phyloP scores from a whole-genome alignment of 2,888 invertebrate species.

The Tetramorium bicarinatum region DNA sequence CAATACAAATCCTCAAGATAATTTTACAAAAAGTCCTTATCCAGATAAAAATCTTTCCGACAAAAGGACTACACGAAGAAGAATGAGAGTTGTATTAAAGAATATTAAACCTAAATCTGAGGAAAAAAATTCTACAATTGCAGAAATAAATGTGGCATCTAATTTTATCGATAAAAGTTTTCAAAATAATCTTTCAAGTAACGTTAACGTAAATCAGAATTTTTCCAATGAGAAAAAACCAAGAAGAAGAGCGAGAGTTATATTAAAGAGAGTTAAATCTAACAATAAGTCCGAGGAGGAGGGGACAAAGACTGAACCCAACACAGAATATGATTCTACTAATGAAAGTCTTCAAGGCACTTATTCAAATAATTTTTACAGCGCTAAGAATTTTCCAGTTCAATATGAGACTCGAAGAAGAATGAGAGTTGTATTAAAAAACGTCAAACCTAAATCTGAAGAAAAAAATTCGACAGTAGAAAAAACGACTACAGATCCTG shows the following conservation, averaged over 20 bases:
- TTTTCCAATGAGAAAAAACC: background rate
- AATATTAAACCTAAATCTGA: conserved; percentile 1
- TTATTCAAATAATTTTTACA: conserved; percentile 19
- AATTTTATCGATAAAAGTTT: background rate
- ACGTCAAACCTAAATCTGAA: conserved; percentile 17
- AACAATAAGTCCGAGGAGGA: background rate
- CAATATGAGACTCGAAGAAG: background rate
- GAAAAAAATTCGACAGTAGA: background rate
- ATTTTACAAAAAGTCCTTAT: background rate
- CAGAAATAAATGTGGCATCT: background rate
- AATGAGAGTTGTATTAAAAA: conserved; percentile 36
- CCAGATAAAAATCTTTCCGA: background rate
- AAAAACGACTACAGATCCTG: background rate
- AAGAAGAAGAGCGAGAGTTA: conserved; percentile 21
- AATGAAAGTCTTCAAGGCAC: background rate
- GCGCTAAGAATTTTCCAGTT: too few relatives aligned
- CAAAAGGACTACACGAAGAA: background rate
- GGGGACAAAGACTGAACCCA: background rate
- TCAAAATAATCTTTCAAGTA: background rate
- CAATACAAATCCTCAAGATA: background rate
- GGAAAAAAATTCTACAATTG: background rate
- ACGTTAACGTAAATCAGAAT: background rate
- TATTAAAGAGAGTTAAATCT: conserved; percentile 10
- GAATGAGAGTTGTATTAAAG: conserved; percentile 18
- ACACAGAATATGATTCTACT: background rate